Percentiles rank a stretch among this genome's conserved stretches.
Evolutionary conservation across 2,888 invertebrate species (phyloP).

Genomic region (Drosophila nr. perissopoda): DNA sequence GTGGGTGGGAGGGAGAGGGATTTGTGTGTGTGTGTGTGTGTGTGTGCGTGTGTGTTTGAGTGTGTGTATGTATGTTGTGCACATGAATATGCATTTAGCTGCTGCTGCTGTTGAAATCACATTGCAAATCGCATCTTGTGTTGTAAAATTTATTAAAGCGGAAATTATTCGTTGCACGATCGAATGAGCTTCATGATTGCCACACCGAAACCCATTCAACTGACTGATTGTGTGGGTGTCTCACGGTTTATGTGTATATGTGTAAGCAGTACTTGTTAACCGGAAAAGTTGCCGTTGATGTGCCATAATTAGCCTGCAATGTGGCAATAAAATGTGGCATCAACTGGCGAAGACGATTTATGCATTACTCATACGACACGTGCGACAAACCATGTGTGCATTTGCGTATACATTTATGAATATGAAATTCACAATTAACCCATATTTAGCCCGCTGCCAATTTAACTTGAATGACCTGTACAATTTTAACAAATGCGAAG

Average conservation of each 20-base stretch:
- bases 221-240: conserved; percentile 9
- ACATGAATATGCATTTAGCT: conserved; percentile 23
- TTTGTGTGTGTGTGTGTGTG: too few species aligned
- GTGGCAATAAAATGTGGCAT: conserved; percentile 47
- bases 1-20: neutral
- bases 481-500: neutral
- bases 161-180: conserved; percentile 82
- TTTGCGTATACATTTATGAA: conserved; percentile 15
- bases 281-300: conserved; percentile 58
- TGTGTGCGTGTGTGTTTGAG: neutral
- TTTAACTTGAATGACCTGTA: conserved; percentile 15
- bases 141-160: conserved; percentile 79
- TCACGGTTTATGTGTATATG: neutral
- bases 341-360: conserved; percentile 29
- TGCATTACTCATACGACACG: conserved; percentile 57
- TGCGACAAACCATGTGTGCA: conserved; percentile 10
- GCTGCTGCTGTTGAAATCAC: conserved; percentile 45
- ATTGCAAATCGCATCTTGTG: conserved; percentile 72
- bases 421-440: conserved; percentile 22
- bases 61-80: neutral
- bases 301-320: conserved; percentile 67
- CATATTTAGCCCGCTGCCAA: conserved; percentile 1
- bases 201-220: conserved; percentile 13
- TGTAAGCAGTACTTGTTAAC: conserved; percentile 20
- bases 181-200: conserved; percentile 78